phyloP scores from a whole-genome alignment of 2,113 vertebrate species.

The Halcyon senegalensis region DNA sequence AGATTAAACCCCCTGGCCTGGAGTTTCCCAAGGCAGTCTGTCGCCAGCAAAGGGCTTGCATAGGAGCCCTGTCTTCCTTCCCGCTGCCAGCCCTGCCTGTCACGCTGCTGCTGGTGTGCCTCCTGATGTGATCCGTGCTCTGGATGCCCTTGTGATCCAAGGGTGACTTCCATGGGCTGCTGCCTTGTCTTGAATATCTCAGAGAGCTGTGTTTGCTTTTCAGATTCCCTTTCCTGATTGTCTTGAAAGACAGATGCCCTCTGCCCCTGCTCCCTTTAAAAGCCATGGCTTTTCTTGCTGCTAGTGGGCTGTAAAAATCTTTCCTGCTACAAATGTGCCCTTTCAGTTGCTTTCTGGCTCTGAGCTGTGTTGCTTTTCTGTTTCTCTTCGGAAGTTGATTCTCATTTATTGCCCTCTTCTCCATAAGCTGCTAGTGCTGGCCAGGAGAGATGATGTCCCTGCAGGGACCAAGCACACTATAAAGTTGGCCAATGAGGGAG shows the following conservation, averaged over 20 bases:
- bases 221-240: background rate
- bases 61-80: background rate
- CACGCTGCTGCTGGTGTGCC: background rate
- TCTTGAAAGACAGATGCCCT: constrained; percentile 13
- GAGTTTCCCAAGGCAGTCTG: constrained; percentile 1
- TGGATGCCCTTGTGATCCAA: background rate
- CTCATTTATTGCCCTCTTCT: background rate
- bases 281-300: background rate
- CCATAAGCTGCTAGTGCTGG: background rate
- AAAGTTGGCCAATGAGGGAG: background rate
- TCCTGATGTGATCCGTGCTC: background rate
- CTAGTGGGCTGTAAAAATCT: background rate
- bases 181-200: background rate
- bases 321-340: constrained; percentile 5
- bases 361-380: background rate
- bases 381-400: background rate
- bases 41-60: background rate
- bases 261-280: background rate
- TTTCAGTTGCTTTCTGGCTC: background rate
- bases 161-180: background rate
- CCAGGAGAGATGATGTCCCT: background rate
- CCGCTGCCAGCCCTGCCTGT: background rate
- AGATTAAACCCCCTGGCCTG: background rate
- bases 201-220: background rate
- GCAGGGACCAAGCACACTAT: background rate